These are phyloP conservation scores for Tinea semifulvella DNA, from an alignment of 2,888 invertebrate genomes.

Conservation along the genomic window DNA sequence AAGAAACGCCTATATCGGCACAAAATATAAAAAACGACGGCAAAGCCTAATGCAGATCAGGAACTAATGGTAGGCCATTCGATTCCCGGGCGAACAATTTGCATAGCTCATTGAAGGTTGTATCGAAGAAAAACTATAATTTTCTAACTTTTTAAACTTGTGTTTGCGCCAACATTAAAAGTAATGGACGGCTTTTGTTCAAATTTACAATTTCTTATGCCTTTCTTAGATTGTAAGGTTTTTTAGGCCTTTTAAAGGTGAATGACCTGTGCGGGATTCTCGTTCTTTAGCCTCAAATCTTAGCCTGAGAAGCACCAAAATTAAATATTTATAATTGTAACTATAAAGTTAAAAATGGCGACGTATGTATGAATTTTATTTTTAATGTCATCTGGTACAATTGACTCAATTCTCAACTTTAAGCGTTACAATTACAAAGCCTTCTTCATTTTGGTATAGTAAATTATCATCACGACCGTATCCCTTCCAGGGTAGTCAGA, in stretches of 20 bases:
- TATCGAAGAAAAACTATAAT: conserved; percentile 12
- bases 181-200: neutral
- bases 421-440: no score
- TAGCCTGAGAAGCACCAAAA: no score
- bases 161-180: neutral
- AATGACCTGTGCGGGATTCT: neutral
- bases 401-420: no score
- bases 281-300: no score
- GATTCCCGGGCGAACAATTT: conserved; percentile 37
- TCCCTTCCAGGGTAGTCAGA: no score
- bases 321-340: no score
- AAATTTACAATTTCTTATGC: conserved; percentile 42
- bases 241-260: neutral
- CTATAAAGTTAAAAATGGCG: no score
- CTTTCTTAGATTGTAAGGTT: conserved; percentile 25
- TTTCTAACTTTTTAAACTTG: conserved; percentile 2
- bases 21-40: conserved; percentile 1
- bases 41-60: conserved; percentile 33
- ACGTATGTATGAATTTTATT: no score
- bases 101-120: conserved; percentile 60
- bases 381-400: no score
- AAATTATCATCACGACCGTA: no score
- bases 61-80: conserved; percentile 42
- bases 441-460: no score
- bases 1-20: neutral